Evolutionary conservation across 1,140 invertebrate genomes (phyloP).

Genomic region (Drosophila bipectinata): DNA sequence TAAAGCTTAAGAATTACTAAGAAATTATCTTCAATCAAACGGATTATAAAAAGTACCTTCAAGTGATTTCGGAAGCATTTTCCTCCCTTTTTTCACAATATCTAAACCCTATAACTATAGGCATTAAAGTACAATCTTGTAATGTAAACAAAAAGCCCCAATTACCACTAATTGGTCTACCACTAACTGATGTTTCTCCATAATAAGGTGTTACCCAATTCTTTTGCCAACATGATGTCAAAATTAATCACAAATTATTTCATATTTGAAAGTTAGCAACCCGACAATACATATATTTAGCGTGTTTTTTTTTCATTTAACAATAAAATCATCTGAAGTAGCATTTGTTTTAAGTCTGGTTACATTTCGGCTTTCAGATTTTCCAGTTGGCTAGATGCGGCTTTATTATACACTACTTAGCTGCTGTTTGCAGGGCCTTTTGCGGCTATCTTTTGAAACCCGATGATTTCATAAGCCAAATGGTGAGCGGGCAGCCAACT

Average conservation of each 20-base stretch:
- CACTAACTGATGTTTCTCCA: slow-evolving; percentile 22
- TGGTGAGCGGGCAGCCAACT: slow-evolving; percentile 34
- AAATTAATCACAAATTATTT: slow-evolving; percentile 39
- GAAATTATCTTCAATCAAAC: too few relatives aligned
- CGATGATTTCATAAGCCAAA: slow-evolving; percentile 57
- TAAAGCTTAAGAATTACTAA: too few relatives aligned
- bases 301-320: slow-evolving; percentile 5
- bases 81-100: background rate
- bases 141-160: background rate
- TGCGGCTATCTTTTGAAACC: slow-evolving; percentile 69
- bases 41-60: too few relatives aligned
- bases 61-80: background rate
- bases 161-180: slow-evolving; percentile 21
- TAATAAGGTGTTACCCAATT: slow-evolving; percentile 32
- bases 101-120: background rate
- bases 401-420: slow-evolving; percentile 28
- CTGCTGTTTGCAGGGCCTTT: slow-evolving; percentile 40
- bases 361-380: slow-evolving; percentile 63
- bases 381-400: slow-evolving; percentile 63
- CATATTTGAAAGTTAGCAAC: slow-evolving; percentile 28
- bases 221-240: slow-evolving; percentile 18
- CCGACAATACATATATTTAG: slow-evolving; percentile 5
- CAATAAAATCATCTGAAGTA: slow-evolving; percentile 26
- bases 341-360: slow-evolving; percentile 10
- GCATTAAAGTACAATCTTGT: background rate